Evolutionary conservation across 2,113 vertebrate genomes (phyloP), one percentile per base, ranked within the genome.

Genomic region (Lycaon pictus): DNA sequence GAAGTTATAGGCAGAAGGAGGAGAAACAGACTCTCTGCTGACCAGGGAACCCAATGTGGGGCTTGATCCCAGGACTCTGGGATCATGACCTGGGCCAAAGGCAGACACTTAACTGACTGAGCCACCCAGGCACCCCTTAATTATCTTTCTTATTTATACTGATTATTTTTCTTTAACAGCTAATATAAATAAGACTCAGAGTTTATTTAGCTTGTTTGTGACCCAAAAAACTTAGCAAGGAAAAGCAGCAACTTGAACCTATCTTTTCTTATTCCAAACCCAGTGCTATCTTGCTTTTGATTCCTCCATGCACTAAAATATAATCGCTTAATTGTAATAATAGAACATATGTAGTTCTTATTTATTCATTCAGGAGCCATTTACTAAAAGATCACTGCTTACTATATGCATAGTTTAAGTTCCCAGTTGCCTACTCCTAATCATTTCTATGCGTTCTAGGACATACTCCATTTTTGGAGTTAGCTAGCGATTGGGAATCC

Each of bases 131-230:
- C 43, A 43, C 43, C 43, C 6, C 43, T 43, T 43, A 43, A 7
- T 43, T 43, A 43, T 43, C 43, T 43, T 94, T 91, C 65, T 88
- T 79, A 79, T 77, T 88, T 77, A 27, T 85, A 51, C 65, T 74
- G 29, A 35, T 85, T 80, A 53, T 83, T 65, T 96, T 97, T 96
- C 13, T 74, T 93, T 96, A 25, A 71, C 13, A 85, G 17, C 63
- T 90, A 92, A 29, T 80, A 43, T 86, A 93, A 81, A 51, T 90
- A 43, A 82, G 11, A 72, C 29, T 88, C n/a, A 86, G 43, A 84
- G 43, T 80, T 88, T 96, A 76, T 62, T 63, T 79, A 84, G 69
- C 84, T 80, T 95, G 43, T 15, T 2, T 72, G 88, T 55, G 48
- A 82, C n/a, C 74, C 37, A 62, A 56, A 87, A 88, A 65, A 9